Percentiles rank a stretch among this genome's conserved stretches.
phyloP scores from a whole-genome alignment of 2,888 invertebrate genomes.

The Epistrophe grossulariae region DNA sequence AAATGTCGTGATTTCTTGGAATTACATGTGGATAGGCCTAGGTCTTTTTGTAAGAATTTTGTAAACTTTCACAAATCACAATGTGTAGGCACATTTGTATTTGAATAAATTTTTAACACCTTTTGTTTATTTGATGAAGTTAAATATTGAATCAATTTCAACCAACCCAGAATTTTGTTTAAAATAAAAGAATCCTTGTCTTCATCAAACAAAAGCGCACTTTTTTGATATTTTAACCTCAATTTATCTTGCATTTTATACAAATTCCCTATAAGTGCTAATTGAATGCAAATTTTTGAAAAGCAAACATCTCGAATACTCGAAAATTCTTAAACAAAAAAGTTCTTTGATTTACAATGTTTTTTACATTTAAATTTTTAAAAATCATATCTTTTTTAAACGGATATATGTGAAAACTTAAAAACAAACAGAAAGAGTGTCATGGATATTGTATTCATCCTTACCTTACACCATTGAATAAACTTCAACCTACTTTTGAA shows the following conservation, averaged over 20 bases:
- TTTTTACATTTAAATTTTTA: background rate
- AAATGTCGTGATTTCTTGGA: too few relatives aligned
- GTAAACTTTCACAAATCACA: background rate
- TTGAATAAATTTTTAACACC: conserved; percentile 7
- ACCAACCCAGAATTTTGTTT: background rate
- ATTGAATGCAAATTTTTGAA: background rate
- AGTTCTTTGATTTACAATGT: background rate
- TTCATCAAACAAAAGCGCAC: conserved; percentile 50
- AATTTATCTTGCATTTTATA: background rate
- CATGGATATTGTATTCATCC: conserved; percentile 36
- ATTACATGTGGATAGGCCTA: too few relatives aligned
- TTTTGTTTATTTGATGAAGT: background rate
- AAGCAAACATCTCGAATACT: background rate
- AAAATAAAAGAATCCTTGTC: background rate
- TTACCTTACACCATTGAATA: conserved; percentile 7
- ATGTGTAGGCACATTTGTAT: background rate
- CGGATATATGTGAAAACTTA: background rate
- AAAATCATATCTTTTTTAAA: too few relatives aligned
- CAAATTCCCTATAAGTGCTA: background rate
- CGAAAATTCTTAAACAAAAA: background rate
- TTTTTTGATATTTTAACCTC: conserved; percentile 21
- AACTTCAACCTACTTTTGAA: conserved; percentile 54
- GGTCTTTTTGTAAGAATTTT: background rate
- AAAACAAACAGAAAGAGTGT: conserved; percentile 8
- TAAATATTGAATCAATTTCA: conserved; percentile 19